phyloP scores from a whole-genome alignment of 2,888 invertebrate genomes.

The Eustalomyia histrio region DNA sequence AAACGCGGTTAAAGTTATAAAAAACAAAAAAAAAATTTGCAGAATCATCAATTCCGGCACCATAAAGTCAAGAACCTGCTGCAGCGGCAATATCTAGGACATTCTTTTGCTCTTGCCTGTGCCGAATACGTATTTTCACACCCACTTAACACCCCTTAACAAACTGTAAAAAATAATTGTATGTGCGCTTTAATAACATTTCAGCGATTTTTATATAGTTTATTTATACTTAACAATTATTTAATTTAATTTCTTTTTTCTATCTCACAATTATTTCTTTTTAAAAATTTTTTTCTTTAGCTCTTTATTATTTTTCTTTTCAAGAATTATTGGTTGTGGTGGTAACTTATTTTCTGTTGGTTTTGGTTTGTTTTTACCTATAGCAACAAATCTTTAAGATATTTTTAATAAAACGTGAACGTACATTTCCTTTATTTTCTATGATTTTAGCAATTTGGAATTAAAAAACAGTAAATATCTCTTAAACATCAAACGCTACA shows the following conservation, averaged over 20 bases:
- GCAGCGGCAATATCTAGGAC: too few species aligned
- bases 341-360: constrained; percentile 1
- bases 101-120: too few species aligned
- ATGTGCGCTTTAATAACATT: too few species aligned
- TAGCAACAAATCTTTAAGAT: not conserved
- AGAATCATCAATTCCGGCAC: too few species aligned
- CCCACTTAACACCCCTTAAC: too few species aligned
- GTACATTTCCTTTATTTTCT: not conserved
- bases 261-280: not conserved
- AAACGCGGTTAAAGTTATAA: too few species aligned
- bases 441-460: not conserved
- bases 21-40: too few species aligned
- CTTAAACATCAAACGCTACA: not conserved
- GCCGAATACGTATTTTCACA: too few species aligned
- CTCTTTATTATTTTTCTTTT: not conserved
- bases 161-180: too few species aligned
- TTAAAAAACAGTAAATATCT: not conserved
- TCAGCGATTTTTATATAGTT: too few species aligned
- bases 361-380: not conserved
- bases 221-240: too few species aligned
- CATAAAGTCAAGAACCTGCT: too few species aligned
- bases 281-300: not conserved
- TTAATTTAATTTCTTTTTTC: not conserved
- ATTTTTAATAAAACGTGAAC: not conserved
- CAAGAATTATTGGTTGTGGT: constrained; percentile 2